Base-by-base conservation (phyloP, 2,113 vertebrate species). In the Lutjanus erythropterus region DNA sequence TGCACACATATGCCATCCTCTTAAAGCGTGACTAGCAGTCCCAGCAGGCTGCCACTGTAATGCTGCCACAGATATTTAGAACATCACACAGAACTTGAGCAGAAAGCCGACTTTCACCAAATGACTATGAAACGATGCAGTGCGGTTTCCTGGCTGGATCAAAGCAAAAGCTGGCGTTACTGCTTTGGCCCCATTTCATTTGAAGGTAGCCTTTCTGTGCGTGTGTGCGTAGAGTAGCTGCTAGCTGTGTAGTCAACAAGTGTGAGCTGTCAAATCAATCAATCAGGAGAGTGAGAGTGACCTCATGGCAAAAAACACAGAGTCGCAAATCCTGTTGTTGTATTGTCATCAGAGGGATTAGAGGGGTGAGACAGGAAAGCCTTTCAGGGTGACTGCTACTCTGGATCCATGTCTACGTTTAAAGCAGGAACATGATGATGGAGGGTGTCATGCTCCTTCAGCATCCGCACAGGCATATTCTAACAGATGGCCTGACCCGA, bases 401-500 rank as follows among this genome's bases (percentile, higher is more conserved):
- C 68, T 10, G 60, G 47, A n/a, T 35, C 59, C 29, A 47, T 19
- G 25, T 81, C 31, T 58, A 53, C 55, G 37, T 58, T 79, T 79
- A 62, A 52, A 55, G 29, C 19, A 65, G 19, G 41, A 41, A 68
- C 61, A 3, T 1, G 19, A 27, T 47, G 80, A 87, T 31, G 37
- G 80, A 62, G 42, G 71, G 56, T 52, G 82, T 76, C 78, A 16
- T 18, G 62, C 81, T 77, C 46, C 44, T 41, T 77, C 68, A 61
- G 52, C 19, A 59, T 73, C 66, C 66, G 72, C 64, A 44, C 79
- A 53, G 78, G 55, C 68, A 49, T 53, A 25, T 75, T 50, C 49
- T 27, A 83, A 78, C 91, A 90, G 90, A 91, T 85, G 88, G 87
- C 78, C 71, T 74, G 83, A 84, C 81, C 85, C 27, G 0, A 69